Evolutionary conservation across 2,113 vertebrate species (phyloP), one percentile per base, ranked within the genome.

Genomic region (Probosciger aterrimus): DNA sequence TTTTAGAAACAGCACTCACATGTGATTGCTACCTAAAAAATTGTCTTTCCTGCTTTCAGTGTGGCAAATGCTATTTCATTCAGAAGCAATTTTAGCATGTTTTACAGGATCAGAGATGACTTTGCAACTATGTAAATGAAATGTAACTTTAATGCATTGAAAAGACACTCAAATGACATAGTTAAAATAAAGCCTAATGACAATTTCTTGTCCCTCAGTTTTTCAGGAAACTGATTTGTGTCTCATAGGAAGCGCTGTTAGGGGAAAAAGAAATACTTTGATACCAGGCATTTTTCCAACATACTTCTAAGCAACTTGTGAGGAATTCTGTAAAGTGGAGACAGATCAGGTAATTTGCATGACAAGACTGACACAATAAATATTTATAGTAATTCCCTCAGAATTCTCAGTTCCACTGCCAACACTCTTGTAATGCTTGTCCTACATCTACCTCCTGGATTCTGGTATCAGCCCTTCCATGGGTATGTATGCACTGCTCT

Each of bases 401-500:
- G 46, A 76, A 50, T 17, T 27, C 52, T 74, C 53, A 28, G 18
- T 78, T 63, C 69, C 22, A 17, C 39, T 70, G n/a, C 74, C 31
- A 35, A 30, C 30, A 13, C 27, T 39, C 28, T 35, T 43, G 65
- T 44, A 43, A 53, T 60, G 55, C 23, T 16, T 47, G 33, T 50
- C 67, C 23, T 46, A 37, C 22, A 35, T 9, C 33, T 37, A 19
- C 30, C 88, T 67, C 28, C 76, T 49, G 18, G 14, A 53, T 37
- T 68, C 52, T 65, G 46, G 12, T 44, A 8, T 43, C 25, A 41
- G 50, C 57, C 31, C 19, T 78, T 64, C 23, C 49, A 14, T 13
- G 28, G 33, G 30, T 33, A 46, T 1, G 5, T 20, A 31, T 1
- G 0, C 35, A 37, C 35, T 31, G 17, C 28, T 39, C 0, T 22